Evolutionary conservation across 2,888 invertebrate species (phyloP), one percentile per base, ranked within the genome.

Genomic region (Drosophila anomalata): DNA sequence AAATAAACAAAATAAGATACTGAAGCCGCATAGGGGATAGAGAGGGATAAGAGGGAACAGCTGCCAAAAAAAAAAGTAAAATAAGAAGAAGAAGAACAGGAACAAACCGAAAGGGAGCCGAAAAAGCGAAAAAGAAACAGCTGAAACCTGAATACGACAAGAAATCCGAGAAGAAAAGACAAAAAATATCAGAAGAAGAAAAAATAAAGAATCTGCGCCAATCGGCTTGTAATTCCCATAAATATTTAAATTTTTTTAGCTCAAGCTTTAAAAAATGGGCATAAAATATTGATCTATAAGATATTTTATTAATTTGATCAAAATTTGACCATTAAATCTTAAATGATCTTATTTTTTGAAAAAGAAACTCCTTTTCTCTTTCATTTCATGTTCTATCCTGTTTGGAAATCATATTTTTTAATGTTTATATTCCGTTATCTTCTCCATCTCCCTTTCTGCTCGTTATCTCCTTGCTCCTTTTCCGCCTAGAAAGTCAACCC

Each of bases 401-500:
- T 29, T 29, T 29, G 2, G 29, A 8, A 29, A 29, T 8, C 29
- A 29, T 29, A 29, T 29, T 33, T 33, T 33, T 33, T 33, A n/a
- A 33, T 33, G 33, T 33, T n/a, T 33, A 29, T 29, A 5, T 36
- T 36, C 12, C 36, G 3, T 36, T 29, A 29, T 29, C 29, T 36
- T 36, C 36, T 12, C 2, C 41, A 41, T 36, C 36, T 58, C n/a
- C 8, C 31, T 9, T 11, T 9, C 8, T 22, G 9, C 36, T 36
- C 36, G 6, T 14, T 9, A 24, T 24, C 11, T 12, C 22, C 22
- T 14, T 20, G 14, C 26, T 41, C 24, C 29, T 24, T 22, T n/a
- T 41, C 24, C 63, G 39, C 48, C 48, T 63, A 33, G 48, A n/a
- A 48, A 62, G 63, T 33, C 61, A 48, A 62, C 48, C 39, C 63